Conservation (phyloP, 1,140 invertebrate species). For the Ganaspis sp. region DNA sequence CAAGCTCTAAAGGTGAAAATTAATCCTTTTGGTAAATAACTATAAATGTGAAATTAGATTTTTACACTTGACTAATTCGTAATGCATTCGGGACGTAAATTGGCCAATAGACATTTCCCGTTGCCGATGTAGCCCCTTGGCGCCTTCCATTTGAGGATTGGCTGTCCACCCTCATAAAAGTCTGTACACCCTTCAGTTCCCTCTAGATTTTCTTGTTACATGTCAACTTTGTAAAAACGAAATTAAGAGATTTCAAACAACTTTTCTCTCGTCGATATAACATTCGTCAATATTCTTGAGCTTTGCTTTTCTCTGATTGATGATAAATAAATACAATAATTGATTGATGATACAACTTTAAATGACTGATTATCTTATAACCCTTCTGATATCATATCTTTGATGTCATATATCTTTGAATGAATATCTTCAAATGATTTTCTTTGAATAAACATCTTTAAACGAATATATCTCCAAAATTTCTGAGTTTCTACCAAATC, state of each 20-base stretch:
- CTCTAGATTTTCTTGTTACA: conserved; percentile 10
- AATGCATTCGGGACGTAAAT: not conserved
- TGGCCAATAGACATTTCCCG: not conserved
- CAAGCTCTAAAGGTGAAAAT: not conserved
- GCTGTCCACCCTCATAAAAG: conserved; percentile 5
- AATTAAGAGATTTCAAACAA: not conserved
- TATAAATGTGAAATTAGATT: conserved; percentile 4
- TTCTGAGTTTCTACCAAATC: not conserved
- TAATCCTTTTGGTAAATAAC: not conserved
- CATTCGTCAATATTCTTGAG: not conserved
- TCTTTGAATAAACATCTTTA: too few species aligned
- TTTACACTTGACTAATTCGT: not conserved
- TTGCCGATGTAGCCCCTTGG: not conserved
- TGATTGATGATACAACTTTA: not conserved
- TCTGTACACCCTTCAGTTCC: not conserved
- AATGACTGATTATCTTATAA: not conserved
- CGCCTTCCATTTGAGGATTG: not conserved
- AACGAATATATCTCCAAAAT: too few species aligned
- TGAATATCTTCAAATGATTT: too few species aligned
- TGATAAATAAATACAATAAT: not conserved
- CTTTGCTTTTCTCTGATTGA: too few species aligned
- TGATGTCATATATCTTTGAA: too few species aligned
- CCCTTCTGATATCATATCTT: too few species aligned
- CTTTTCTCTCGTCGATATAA: not conserved
- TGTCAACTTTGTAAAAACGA: not conserved